Evolutionary conservation across 2,113 vertebrate species (phyloP).

Genomic region (Hypocryptadius cinnamomeus): DNA sequence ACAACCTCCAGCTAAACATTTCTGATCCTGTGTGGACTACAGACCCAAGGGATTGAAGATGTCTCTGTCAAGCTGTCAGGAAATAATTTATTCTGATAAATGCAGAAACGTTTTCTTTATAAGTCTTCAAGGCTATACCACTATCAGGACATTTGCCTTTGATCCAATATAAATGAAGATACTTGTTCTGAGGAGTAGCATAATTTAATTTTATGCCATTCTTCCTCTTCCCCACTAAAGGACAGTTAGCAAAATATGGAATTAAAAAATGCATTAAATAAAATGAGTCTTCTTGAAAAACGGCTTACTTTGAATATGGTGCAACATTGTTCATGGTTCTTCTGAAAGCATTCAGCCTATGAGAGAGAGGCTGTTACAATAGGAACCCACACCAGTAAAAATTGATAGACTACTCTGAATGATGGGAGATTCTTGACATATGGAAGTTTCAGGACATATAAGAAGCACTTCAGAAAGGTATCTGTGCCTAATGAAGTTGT

Average conservation of each 20-base stretch:
- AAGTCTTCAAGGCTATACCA: not conserved
- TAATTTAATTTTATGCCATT: not conserved
- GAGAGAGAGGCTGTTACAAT: not conserved
- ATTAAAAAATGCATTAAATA: not conserved
- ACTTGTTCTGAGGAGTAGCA: not conserved
- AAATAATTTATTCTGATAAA: constrained; percentile 1
- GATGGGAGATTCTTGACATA: not conserved
- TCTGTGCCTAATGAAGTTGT: not conserved
- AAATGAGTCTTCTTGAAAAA: not conserved
- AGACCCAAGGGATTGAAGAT: not conserved
- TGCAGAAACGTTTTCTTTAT: not conserved
- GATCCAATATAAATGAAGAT: not conserved
- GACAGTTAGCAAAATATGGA: not conserved
- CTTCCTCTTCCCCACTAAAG: not conserved
- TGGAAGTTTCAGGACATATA: not conserved
- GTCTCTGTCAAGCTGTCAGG: not conserved
- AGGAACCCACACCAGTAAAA: not conserved
- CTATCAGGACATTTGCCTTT: not conserved
- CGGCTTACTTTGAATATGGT: not conserved
- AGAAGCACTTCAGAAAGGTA: not conserved
- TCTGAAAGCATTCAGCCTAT: not conserved
- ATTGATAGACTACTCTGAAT: not conserved
- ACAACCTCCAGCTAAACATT: not conserved
- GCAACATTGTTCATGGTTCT: not conserved
- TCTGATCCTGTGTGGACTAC: not conserved